These are phyloP conservation scores for Haemorhous mexicanus DNA, from an alignment of 2,113 vertebrate genomes.

Conservation along the genomic window DNA sequence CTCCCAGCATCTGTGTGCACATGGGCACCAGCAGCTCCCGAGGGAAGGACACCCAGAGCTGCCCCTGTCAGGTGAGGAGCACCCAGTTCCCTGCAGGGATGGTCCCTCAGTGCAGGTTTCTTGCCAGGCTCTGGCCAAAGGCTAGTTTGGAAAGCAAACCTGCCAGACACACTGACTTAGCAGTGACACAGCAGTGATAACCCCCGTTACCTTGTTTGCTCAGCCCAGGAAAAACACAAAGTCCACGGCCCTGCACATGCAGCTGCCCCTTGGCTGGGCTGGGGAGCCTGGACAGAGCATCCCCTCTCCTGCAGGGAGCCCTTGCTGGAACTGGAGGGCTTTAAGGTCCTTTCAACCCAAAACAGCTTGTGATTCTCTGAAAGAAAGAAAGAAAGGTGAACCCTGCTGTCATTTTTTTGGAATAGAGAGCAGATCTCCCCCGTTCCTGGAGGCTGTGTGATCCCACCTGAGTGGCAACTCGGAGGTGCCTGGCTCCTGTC, in stretches of 20 bases:
- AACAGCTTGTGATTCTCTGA: neutral
- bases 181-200: constrained; percentile 24
- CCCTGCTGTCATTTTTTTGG: neutral
- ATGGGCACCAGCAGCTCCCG: neutral
- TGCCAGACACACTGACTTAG: constrained; percentile 16
- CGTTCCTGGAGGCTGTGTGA: neutral
- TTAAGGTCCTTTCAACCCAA: neutral
- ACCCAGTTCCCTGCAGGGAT: rapidly evolving
- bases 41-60: neutral
- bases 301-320: neutral
- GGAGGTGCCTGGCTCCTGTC: neutral
- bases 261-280: neutral
- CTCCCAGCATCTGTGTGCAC: rapidly evolving
- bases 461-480: neutral
- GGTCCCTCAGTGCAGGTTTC: neutral
- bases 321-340: neutral
- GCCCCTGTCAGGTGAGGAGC: neutral
- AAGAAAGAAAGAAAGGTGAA: neutral
- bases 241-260: neutral
- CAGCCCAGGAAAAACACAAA: constrained; percentile 15
- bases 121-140: constrained; percentile 33
- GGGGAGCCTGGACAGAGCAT: neutral
- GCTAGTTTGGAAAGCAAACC: constrained; percentile 51
- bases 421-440: neutral
- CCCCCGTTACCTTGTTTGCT: constrained; percentile 33